Base-by-base conservation (phyloP, 2,888 invertebrate species). In the Oscheius sp. region DNA sequence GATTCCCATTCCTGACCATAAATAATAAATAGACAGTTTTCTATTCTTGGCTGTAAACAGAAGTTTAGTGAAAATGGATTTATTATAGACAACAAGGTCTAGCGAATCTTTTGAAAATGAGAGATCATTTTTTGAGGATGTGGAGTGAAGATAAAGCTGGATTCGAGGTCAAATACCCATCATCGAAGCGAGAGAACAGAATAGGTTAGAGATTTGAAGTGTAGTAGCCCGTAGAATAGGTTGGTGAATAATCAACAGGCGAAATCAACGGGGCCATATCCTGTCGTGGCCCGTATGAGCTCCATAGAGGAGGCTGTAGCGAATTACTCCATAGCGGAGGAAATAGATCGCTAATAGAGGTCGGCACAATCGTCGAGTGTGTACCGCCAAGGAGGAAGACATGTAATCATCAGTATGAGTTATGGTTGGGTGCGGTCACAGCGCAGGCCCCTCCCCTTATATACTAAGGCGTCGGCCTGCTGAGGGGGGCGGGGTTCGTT, bases 291-390 rank as follows among this genome's bases (percentile, higher is more conserved):
- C 65, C 26, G 65, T 65, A 45, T 54, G 65, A n/a, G 44, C 59
- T 59, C 59, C 44, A 41, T 59, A 59, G 56, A 30, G 33, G 62
- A 62, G 47, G 59, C 26, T 38, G 32, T 20, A 22, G 5, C 4
- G 2, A 14, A 8, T 17, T 3, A 36, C 59, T 59, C 59, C 41
- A 17, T 59, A 44, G 44, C 44, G 59, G 59, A 45, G 61, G 45
- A 45, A 33, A 28, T 12, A 22, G 22, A 30, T 17, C 9, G 5
- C 68, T 51, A 73, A 56, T 68, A 73, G 32, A 75, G 71, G 54
- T 75, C 75, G 66, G 75, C 75, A 57, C 75, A 75, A 56, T 75
- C 75, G 61, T 75, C 75, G 62, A 75, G 63, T 22, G 70, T 61
- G 65, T 71, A 75, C 22, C 75, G 67, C 75, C 75, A 75, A 30